Evolutionary conservation across 2,888 invertebrate species (phyloP), one percentile per base, ranked within the genome.

Genomic region (Acanthopleura granulata): DNA sequence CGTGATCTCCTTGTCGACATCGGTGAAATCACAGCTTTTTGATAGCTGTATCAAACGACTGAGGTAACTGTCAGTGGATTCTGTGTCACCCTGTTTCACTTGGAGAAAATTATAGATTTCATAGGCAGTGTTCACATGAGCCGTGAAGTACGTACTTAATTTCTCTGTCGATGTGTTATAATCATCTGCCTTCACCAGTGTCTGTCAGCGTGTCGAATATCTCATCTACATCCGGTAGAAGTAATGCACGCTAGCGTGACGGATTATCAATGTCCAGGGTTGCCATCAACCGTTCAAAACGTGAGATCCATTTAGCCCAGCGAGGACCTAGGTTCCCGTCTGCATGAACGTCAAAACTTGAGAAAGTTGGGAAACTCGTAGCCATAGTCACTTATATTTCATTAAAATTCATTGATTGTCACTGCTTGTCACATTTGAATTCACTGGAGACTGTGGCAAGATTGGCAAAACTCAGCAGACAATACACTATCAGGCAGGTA

Each of bases 171-270:
- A 3, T 40, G 40, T 40, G 27, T 57, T 29, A 40, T 75, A 75
- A 22, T 57, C 62, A 18, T 18, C 4, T n/a, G n/a, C 30, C 75
- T 0, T 51, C 62, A 72, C 72, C 75, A 6, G 75, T 74, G 57
- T 66, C 69, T 27, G 49, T 18, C n/a, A 74, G 51, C 16, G 66
- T 74, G 27, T 74, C 69, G 29, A 74, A 74, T 22, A 74, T 69
- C 69, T 74, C 74, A 49, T 74, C 70, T 12, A 74, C 74, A 22
- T 49, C 66, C n/a, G 69, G 74, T 16, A 66, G 69, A n/a, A 74
- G 30, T 16, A 74, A 40, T 15, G 50, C 74, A 27, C 74, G 66
- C 29, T 74, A 69, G 3, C 69, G 30, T 18, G 18, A 69, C 12
- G 30, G n/a, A 30, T 74, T n/a, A n/a, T n/a, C 50, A 50, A 74